phyloP scores from a whole-genome alignment of 1,140 invertebrate genomes.

The Chlorops oryzae region DNA sequence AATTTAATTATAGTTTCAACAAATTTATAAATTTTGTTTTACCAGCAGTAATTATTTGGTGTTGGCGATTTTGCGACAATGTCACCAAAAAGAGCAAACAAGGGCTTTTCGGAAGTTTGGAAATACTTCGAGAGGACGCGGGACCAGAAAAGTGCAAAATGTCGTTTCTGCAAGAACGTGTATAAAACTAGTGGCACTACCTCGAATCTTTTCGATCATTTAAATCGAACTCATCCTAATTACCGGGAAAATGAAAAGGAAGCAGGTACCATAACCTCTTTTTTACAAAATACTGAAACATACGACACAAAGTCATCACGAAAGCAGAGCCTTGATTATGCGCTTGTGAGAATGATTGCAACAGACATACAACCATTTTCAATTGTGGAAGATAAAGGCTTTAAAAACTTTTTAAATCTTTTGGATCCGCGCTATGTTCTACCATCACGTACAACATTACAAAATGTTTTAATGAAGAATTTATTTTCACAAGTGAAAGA shows the following conservation, averaged over 20 bases:
- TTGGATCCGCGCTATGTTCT: conserved; percentile 3
- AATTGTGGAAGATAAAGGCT: conserved; percentile 12
- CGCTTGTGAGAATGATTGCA: conserved; percentile 2
- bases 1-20: too few relatives aligned
- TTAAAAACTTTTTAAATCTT: not conserved
- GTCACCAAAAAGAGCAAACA: too few relatives aligned
- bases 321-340: conserved; percentile 6
- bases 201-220: conserved; percentile 12
- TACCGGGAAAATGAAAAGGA: not conserved
- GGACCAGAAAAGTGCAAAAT: conserved; percentile 5
- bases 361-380: conserved; percentile 9
- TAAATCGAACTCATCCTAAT: conserved; percentile 9
- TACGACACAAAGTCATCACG: conserved; percentile 1
- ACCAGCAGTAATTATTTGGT: too few relatives aligned
- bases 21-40: too few relatives aligned
- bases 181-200: conserved; percentile 13
- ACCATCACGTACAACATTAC: conserved; percentile 1
- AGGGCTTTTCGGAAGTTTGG: conserved; percentile 15
- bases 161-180: conserved; percentile 3
- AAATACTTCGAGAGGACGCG: conserved; percentile 1
- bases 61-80: too few relatives aligned
- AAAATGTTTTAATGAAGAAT: conserved; percentile 8
- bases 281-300: not conserved
- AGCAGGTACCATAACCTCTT: not conserved
- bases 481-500: not conserved